A percentile compares a stretch with the other conserved stretches of the same genome.
phyloP scores from a whole-genome alignment of 35 echinoderm and acorn worm species.

The Holothuria glaberrima region DNA sequence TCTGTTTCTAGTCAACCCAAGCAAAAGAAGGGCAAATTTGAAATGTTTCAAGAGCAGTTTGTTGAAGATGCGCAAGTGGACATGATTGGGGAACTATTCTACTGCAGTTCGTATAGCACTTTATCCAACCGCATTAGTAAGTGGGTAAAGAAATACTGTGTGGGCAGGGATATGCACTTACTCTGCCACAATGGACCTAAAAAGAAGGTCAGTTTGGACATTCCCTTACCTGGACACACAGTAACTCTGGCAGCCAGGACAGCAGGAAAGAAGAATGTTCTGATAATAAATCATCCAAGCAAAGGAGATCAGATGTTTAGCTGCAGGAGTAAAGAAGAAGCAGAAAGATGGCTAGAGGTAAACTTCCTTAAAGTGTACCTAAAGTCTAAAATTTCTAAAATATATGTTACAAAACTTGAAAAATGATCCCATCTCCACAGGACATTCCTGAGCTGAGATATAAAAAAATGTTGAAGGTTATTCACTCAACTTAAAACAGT shows the following conservation, averaged over 20 bases:
- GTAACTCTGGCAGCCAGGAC: conserved; percentile 37
- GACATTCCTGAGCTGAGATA: too few relatives aligned
- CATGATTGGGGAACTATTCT: conserved; percentile 58
- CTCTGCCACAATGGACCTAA: conserved; percentile 47
- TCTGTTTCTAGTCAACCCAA: conserved; percentile 39
- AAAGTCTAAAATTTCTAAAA: too few relatives aligned
- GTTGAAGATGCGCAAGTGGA: conserved; percentile 53
- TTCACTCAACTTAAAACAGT: too few relatives aligned
- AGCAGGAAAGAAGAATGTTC: conserved; percentile 60
- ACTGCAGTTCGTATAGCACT: conserved; percentile 5
- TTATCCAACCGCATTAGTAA: conserved; percentile 12
- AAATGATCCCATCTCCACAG: too few relatives aligned
- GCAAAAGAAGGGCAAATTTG: conserved; percentile 45
- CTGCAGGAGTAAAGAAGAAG: conserved; percentile 57
- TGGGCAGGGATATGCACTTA: conserved; percentile 58
- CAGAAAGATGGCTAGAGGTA: conserved; percentile 71
- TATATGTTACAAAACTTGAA: too few relatives aligned
- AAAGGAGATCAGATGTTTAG: conserved; percentile 46
- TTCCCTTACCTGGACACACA: conserved; percentile 52
- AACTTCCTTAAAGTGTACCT: too few relatives aligned
- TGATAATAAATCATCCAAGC: conserved; percentile 53
- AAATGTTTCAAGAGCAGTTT: conserved; percentile 48
- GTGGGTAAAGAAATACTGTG: conserved; percentile 66
- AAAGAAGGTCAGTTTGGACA: conserved; percentile 24
- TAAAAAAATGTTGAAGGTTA: too few relatives aligned